Conservation (phyloP, 2,888 invertebrate genomes). For the Acanthosepion lycidas region DNA sequence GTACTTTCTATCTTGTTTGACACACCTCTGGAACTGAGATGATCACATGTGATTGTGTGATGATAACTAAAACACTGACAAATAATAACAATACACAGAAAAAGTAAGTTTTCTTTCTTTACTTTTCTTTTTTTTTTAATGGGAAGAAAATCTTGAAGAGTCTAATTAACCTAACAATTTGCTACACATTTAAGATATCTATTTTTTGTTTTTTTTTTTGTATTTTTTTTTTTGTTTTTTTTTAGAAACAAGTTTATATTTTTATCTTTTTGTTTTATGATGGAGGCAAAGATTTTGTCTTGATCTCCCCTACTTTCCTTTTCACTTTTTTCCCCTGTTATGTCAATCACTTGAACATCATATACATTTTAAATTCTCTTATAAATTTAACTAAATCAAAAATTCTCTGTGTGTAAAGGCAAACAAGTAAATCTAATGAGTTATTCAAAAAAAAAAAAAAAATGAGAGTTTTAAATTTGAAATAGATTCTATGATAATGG, state of each 20-base stretch:
- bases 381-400: neutral
- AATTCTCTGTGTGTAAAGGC: neutral
- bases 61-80: neutral
- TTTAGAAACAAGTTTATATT: neutral
- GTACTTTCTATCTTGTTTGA: neutral
- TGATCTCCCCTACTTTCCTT: neutral
- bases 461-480: neutral
- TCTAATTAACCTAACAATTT: neutral
- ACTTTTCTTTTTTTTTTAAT: neutral
- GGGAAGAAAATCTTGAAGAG: neutral
- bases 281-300: neutral
- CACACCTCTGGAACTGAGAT: neutral
- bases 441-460: neutral
- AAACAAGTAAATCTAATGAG: slow-evolving; percentile 18
- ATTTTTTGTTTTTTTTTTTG: neutral
- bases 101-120: neutral
- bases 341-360: neutral
- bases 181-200: neutral
- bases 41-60: slow-evolving; percentile 33
- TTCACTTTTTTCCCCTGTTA: neutral
- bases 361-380: neutral
- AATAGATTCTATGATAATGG: neutral
- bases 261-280: neutral
- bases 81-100: neutral
- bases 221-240: neutral